Base-by-base conservation (phyloP, 2,113 vertebrate genomes). In the Chinchilla lanigera region DNA sequence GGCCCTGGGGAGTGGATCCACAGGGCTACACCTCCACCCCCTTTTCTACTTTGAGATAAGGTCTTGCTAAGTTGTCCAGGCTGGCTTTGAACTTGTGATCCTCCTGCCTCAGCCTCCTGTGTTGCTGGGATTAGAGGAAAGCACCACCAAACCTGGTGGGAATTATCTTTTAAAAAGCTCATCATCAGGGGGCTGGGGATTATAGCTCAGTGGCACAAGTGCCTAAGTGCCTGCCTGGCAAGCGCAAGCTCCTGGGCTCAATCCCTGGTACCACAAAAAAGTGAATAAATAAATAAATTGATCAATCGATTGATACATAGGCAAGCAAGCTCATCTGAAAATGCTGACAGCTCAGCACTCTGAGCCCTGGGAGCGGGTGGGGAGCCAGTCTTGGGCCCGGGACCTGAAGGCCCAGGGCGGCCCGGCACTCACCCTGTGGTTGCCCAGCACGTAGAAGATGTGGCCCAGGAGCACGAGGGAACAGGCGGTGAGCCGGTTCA, bases 371-470 rank as follows among this genome's bases (percentile, higher is more conserved):
- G 56, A 58, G 2, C 16, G 19, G 56, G 56, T 20, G 19, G 56
- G 17, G 56, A 58, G 56, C 16, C 14, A 14, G 56, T 58, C 56
- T 58, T 20, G 16, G 14, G 56, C 56, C 56, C 19, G 17, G 56
- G 11, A 30, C 30, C 65, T n/a, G 16, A 22, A 38, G 69, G 69
- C 67, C 67, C 17, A 8, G 7, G 2, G 11, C 24, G 11, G 10
- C 24, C 87, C 30, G 24, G 12, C 0, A 80, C 99, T 99, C 96
- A 99, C 99, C 99, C 99, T 99, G 98, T 99, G 99, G 98, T 99
- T 99, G 86, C 99, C 99, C 95, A 99, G 96, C 24, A 99, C 99
- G 0, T 99, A 99, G 98, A 99, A 99, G 97, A 99, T 99, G 94
- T 99, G 99, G 47, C 99, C 99, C 93, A 99, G 99, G 54, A 99